Percentiles rank a stretch among this genome's conserved stretches.
Conservation (phyloP, 2,797 vertebrate species). For the Mus caroli region DNA sequence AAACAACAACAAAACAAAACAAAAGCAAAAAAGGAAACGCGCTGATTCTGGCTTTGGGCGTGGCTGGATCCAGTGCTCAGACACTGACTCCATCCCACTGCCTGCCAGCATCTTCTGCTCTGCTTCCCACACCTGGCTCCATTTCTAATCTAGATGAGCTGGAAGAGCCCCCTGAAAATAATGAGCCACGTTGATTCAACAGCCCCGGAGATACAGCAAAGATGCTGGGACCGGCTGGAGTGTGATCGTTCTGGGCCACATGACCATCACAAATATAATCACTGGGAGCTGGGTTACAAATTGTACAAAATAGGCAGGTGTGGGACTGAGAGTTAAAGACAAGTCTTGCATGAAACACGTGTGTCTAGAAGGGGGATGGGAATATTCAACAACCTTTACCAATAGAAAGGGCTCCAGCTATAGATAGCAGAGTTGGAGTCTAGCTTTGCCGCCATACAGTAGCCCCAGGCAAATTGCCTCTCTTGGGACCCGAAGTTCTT, state of each 20-base stretch:
- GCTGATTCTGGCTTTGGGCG: neutral
- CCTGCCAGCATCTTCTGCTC: neutral
- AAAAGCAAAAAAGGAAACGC: neutral
- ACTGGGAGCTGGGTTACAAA: neutral
- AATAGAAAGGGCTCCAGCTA: neutral
- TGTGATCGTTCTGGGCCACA: neutral
- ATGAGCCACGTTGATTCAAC: neutral
- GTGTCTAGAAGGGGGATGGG: neutral
- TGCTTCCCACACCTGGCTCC: neutral
- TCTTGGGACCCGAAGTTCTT: neutral
- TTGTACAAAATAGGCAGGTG: neutral
- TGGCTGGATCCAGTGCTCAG: neutral
- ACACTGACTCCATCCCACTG: neutral
- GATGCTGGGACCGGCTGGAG: neutral
- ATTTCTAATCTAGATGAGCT: neutral
- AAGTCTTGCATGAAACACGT: neutral
- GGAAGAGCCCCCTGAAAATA: neutral
- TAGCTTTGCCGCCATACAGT: neutral
- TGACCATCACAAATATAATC: neutral
- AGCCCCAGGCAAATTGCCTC: neutral
- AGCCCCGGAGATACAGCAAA: neutral
- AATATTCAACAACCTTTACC: neutral
- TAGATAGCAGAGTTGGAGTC: neutral
- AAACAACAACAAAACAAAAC: constrained; percentile 40
- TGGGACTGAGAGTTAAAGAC: neutral